Base-by-base conservation (phyloP, 2,797 vertebrate genomes). In the Pipistrellus nathusii region DNA sequence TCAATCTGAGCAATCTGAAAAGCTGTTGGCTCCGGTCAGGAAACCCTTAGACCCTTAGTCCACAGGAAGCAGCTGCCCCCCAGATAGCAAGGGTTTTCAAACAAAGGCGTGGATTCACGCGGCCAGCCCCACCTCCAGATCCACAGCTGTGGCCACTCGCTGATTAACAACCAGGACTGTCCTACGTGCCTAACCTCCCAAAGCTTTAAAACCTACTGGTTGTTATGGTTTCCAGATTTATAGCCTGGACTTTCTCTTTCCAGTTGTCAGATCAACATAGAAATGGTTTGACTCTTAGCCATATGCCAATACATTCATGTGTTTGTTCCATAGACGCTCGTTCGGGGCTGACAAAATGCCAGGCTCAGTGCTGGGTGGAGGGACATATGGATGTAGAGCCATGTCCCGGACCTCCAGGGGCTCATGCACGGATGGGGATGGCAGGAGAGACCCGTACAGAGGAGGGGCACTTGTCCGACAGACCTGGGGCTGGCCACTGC, bases 211-310 rank as follows among this genome's bases (percentile, higher is more conserved):
- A 77, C 25, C 66, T 82, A 41, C 30, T 86, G 72, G 75, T 88
- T 80, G 64, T 82, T 93, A 80, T 14, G 20, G 53, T 90, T 94
- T 92, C 93, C 82, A 88, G 75, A 93, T 66, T 55, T 46, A 95
- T 77, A 68, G 69, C 90, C 92, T 46, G 59, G 77, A 91, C 85
- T 76, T 85, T 71, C 62, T 85, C 88, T 93, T 94, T 83, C 88
- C 44, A 44, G 77, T 88, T 59, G 62, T 92, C 85, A 88, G 59
- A 82, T 89, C 89, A 93, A 57, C 81, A 62, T 69, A 53, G 93
- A 91, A 87, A 87, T 75, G 23, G 44, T 78, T 87, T 85, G 94
- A 94, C 18, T 89, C 75, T 75, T 59, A 48, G 87, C 94, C 94
- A 83, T 84, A 48, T 91, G 84, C 76, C 68, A 57, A 0, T 27